These are phyloP conservation scores for Cetonia aurata DNA, from an alignment of 2,888 invertebrate species.

Conservation along the genomic window DNA sequence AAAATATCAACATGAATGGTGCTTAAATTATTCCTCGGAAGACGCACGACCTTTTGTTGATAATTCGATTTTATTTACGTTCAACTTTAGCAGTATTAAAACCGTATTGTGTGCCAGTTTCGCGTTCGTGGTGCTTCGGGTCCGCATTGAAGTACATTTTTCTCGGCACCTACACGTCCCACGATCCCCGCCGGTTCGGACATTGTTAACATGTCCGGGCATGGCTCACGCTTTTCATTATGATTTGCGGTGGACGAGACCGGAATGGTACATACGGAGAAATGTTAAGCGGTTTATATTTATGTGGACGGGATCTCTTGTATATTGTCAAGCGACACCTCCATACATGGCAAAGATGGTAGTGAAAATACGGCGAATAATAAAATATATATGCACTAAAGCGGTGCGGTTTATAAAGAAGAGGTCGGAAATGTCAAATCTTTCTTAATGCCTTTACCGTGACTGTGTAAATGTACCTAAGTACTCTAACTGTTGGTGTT, in stretches of 20 bases:
- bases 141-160: constrained; percentile 40
- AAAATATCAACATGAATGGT: constrained; percentile 23
- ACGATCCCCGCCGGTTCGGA: constrained; percentile 35
- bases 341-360: constrained; percentile 43
- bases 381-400: constrained; percentile 7
- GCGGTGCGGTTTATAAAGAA: background rate
- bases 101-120: constrained; percentile 38
- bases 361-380: constrained; percentile 15
- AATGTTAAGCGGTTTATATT: constrained; percentile 52
- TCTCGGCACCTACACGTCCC: constrained; percentile 43
- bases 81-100: constrained; percentile 38
- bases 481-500: too few relatives aligned
- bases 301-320: constrained; percentile 49
- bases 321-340: constrained; percentile 53
- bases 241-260: constrained; percentile 49
- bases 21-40: constrained; percentile 11
- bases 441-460: constrained; percentile 10
- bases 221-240: constrained; percentile 49
- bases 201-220: constrained; percentile 44
- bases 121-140: constrained; percentile 20
- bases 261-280: constrained; percentile 45
- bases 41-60: constrained; percentile 21
- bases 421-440: constrained; percentile 1
- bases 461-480: too few relatives aligned
- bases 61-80: constrained; percentile 36